Base-by-base conservation (phyloP, 2,797 vertebrate species). In the Gephyroberyx darwinii region DNA sequence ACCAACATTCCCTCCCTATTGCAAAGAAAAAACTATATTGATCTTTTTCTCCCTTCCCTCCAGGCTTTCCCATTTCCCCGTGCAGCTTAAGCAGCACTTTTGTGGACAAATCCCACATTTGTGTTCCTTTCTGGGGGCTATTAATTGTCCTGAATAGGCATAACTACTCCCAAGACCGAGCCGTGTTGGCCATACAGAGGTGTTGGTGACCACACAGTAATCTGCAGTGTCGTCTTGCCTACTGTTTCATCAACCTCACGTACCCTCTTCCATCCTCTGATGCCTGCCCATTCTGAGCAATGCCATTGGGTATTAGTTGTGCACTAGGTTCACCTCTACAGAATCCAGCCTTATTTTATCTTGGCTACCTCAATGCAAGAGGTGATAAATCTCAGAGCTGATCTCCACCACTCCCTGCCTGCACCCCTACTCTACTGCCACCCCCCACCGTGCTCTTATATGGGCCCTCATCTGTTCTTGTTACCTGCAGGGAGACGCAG, bases 61-160 rank as follows among this genome's bases (percentile, higher is more conserved):
- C 75, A 86, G 82, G 86, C 87, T 88, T 89, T 91, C 85, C 85
- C 81, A 86, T 89, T 92, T 90, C 92, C 91, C 91, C 26, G 69
- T 80, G 83, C 89, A 93, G 92, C 90, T 92, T 92, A 86, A 90
- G 83, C 90, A 92, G 89, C 90, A 92, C 89, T 91, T 93, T 90
- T 87, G 88, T 89, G 87, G 86, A 90, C 86, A 90, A 91, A 90
- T 86, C 84, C 87, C 77, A 88, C 82, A 86, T 89, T 89, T 89
- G 86, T 90, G 88, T 92, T 92, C 77, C 86, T 89, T 91, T 88
- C 91, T 88, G 81, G 88, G 85, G 90, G 90, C 90, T 88, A 90
- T 91, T 87, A 89, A 90, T 92, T 90, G 87, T 90, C 90, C 91
- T 88, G 90, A 90, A 91, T 91, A 87, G 86, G 88, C 85, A 78